These are phyloP conservation scores for Glyptemys insculpta DNA, from an alignment of 2,797 vertebrate species.

Conservation along the genomic window DNA sequence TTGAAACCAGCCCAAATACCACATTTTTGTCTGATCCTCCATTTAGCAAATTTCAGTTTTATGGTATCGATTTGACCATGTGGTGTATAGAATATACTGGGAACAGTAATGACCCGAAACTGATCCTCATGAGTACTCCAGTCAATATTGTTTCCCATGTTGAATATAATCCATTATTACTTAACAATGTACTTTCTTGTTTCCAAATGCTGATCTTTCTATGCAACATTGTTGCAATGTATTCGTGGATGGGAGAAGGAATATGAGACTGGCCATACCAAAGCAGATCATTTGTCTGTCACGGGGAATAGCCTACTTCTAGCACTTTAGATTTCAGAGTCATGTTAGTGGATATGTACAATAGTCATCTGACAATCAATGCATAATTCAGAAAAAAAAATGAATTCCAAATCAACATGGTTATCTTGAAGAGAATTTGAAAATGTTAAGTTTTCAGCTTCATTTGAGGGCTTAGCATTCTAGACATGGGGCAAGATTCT, in stretches of 20 bases:
- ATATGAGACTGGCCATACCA: background rate
- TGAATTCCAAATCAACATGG: background rate
- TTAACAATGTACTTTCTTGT: background rate
- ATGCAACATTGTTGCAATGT: background rate
- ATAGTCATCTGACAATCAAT: conserved; percentile 1
- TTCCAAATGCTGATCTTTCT: background rate
- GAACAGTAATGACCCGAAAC: background rate
- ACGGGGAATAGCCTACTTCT: background rate
- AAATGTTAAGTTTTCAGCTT: background rate
- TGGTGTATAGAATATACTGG: background rate
- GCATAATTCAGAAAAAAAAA: background rate
- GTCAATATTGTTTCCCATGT: background rate
- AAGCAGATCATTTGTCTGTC: background rate
- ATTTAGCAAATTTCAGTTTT: background rate
- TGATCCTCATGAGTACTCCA: background rate
- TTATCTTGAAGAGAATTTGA: background rate
- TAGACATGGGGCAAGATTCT: background rate
- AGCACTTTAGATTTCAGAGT: background rate
- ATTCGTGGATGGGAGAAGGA: background rate
- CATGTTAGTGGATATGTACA: background rate
- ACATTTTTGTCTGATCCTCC: background rate
- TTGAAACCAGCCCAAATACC: background rate
- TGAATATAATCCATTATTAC: background rate
- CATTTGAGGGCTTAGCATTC: conserved; percentile 1
- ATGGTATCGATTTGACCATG: background rate